These are phyloP conservation scores for Ammodytes dubius DNA, from an alignment of 2,113 vertebrate genomes.

Conservation along the genomic window DNA sequence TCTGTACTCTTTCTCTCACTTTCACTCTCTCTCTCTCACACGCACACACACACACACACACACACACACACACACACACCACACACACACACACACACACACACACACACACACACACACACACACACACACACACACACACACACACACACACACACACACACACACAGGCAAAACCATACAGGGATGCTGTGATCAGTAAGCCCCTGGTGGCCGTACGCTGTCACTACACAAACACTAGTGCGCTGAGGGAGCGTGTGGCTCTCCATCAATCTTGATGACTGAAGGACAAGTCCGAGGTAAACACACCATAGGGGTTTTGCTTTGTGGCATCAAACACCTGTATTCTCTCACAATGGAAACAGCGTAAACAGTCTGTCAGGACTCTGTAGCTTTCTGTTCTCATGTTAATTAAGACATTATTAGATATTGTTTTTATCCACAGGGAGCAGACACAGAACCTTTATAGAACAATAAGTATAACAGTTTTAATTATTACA, in stretches of 20 bases:
- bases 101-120: too few species aligned
- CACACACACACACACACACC: slow-evolving; percentile 20
- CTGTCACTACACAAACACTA: slow-evolving; percentile 72
- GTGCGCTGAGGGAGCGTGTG: slow-evolving; percentile 24
- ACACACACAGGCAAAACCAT: slow-evolving; percentile 11
- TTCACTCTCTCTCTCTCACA: background rate
- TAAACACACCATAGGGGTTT: slow-evolving; percentile 74
- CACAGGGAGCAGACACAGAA: slow-evolving; percentile 13
- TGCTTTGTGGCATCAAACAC: slow-evolving; percentile 68
- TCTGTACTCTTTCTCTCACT: slow-evolving; percentile 9
- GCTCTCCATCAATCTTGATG: slow-evolving; percentile 75
- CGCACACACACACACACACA: slow-evolving; percentile 21
- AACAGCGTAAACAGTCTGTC: slow-evolving; percentile 29
- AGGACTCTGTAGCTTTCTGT: slow-evolving; percentile 13
- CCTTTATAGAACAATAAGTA: background rate
- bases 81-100: too few species aligned
- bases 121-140: slow-evolving; percentile 12
- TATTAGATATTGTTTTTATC: slow-evolving; percentile 4
- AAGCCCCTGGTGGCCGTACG: slow-evolving; percentile 78
- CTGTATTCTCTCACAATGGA: slow-evolving; percentile 51
- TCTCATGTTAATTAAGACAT: slow-evolving; percentile 33
- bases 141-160: slow-evolving; percentile 21
- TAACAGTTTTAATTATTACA: slow-evolving; percentile 18
- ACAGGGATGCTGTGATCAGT: slow-evolving; percentile 49
- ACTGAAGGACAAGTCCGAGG: slow-evolving; percentile 73